Base-by-base conservation (phyloP, 1,140 invertebrate species). In the Telenomus remus region DNA sequence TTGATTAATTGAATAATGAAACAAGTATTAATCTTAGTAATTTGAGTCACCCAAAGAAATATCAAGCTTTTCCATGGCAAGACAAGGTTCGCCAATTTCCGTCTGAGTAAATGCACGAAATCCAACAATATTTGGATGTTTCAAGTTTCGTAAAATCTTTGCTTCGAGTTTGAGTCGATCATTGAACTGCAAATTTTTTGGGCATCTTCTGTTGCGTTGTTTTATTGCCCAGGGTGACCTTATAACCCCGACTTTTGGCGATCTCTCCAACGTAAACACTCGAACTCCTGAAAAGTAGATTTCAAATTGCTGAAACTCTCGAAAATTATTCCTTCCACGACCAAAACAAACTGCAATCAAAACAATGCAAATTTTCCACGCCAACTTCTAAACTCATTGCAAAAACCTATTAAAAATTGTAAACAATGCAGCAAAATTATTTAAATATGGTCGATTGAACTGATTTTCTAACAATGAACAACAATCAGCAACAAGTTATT, bases 141-240 rank as follows among this genome's bases (percentile, higher is more conserved):
- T 91, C 39, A 96, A 88, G 56, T 90, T 89, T 60, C 91, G 90
- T 13, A 94, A 83, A 54, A 94, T 84, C 12, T 92, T 89, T 0
- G 94, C 95, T 87, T 96, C 95, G 0, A 89, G 84, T 65, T 89
- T 86, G 15, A 96, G 88, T 2, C 94, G 87, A 33, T 91, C 80
- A 39, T 39, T 9, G 9, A 39, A 9, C 90, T 56, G 81, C 72
- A 49, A 85, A 81, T 61, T 82, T 54, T 0, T 16, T 35, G 1
- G 8, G 76, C 49, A 69, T 46, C 86, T 85, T 53, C 89, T 81
- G 65, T 90, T 91, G 1, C 93, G 72, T 86, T 92, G 93, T 80
- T 96, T 96, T 0, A 96, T 88, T 4, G 94, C 95, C 95, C 94
- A 96, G 0, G 95, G 95, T 1, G 94, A 95, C 43, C 90, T 85